Base-by-base conservation (phyloP, 1,140 invertebrate species). In the Hydropsyche tenuis region DNA sequence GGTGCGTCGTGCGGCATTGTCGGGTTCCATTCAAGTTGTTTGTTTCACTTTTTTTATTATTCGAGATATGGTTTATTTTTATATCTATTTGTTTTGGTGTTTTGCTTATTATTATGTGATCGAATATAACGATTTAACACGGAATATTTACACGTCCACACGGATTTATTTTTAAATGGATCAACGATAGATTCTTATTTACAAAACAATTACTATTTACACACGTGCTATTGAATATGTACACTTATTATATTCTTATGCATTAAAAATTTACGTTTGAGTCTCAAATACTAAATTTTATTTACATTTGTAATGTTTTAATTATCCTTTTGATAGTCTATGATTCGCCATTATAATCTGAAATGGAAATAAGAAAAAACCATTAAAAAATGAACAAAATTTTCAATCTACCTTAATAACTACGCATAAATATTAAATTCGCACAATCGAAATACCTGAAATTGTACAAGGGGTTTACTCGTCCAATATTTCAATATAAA, bases 311-410 rank as follows among this genome's bases (percentile, higher is more conserved):
- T 64, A 64, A 27, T 43, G 30, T 66, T 16, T 18, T n/a, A n/a
- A 66, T 43, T 70, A 65, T 64, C 45, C 42, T 48, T 27, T 68
- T n/a, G 23, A 42, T 56, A 45, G 68, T 53, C 68, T 46, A 12
- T 70, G 48, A 70, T 56, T 70, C 68, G 68, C 45, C 68, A 42
- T 37, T 6, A 45, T 22, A 56, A 70, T 23, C 68, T 70, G 68
- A 9, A 70, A 70, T 2, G 56, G 56, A 16, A 37, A 37, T 22
- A 56, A 46, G 12, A 68, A 68, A 2, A 20, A 22, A n/a, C 5
- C 9, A 37, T 37, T 37, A 37, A 37, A 37, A 3, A 37, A 37
- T n/a, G n/a, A n/a, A n/a, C n/a, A n/a, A n/a, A n/a, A n/a, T n/a
- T n/a, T n/a, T n/a, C n/a, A n/a, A n/a, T n/a, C n/a, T n/a, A n/a